Evolutionary conservation across 1,140 invertebrate species (phyloP), one percentile per base, ranked within the genome.

Genomic region (Drosophila albomicans): DNA sequence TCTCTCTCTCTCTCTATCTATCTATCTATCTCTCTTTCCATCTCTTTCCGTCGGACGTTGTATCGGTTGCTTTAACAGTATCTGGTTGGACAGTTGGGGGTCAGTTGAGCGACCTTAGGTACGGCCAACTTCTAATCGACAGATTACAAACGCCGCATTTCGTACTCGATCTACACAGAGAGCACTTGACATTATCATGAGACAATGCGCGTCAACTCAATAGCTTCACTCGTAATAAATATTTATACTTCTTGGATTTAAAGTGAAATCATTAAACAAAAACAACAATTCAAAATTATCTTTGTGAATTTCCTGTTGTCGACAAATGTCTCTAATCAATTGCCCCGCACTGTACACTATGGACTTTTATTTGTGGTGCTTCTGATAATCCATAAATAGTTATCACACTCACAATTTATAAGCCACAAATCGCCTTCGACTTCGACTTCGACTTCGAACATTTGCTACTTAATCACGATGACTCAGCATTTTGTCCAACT

Each of bases 401-500:
- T 64, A 52, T 64, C 48, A 32, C 32, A 64, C 15, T 52, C 48
- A 28, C 20, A 49, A 62, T 62, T 15, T 46, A 16, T 13, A 28
- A n/a, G 51, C n/a, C 4, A 11, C 20, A 11, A 41, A 45, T 59
- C 38, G 41, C 41, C 16, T 59, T 59, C 38, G 57, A 46, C 56
- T 56, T 54, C 38, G 57, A 46, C 56, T 56, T 54, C 30, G 35
- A 38, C 32, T 8, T 7, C 32, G 5, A 16, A 25, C 28, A 7
- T 10, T 13, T 65, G 11, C 28, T 52, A 52, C 62, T 43, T 41
- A 52, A 43, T 65, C 63, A 66, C 28, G 25, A 35, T 66, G 64
- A 66, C 38, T 35, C 28, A 11, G 1, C 63, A 35, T 5, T 28
- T 45, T 59, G 28, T 30, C 6, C n/a, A 7, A 13, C 13, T n/a